These are phyloP conservation scores for Crypturellus tataupa DNA, from an alignment of 2,797 vertebrate genomes.

Conservation along the genomic window DNA sequence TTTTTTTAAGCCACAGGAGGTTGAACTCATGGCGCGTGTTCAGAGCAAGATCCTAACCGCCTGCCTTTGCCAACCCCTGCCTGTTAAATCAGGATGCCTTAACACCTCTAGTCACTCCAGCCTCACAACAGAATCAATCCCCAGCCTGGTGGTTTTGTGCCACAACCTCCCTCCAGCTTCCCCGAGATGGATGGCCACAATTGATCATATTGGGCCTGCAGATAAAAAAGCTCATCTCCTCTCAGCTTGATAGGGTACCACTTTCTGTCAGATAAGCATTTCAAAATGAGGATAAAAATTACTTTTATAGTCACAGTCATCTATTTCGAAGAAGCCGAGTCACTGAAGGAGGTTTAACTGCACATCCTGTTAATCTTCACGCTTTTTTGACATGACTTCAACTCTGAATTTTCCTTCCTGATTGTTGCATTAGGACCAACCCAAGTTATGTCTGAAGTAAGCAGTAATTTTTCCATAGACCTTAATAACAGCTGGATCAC, in stretches of 20 bases:
- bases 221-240: conserved; percentile 53
- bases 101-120: neutral
- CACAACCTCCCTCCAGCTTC: neutral
- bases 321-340: conserved; percentile 31
- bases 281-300: conserved; percentile 54
- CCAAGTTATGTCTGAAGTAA: neutral
- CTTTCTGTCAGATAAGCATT: conserved; percentile 60
- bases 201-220: neutral
- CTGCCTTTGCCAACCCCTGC: neutral
- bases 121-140: conserved; percentile 37
- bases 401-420: neutral
- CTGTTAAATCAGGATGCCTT: neutral
- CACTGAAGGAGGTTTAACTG: conserved; percentile 21
- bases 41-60: neutral
- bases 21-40: neutral
- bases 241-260: neutral
- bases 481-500: neutral
- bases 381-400: neutral
- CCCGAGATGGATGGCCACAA: conserved; percentile 13
- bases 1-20: neutral
- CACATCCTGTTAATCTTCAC: neutral
- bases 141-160: neutral
- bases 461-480: neutral
- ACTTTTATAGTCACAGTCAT: conserved; percentile 21
- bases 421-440: neutral